phyloP scores from a whole-genome alignment of 2,113 vertebrate species.

The Phainopepla nitens region DNA sequence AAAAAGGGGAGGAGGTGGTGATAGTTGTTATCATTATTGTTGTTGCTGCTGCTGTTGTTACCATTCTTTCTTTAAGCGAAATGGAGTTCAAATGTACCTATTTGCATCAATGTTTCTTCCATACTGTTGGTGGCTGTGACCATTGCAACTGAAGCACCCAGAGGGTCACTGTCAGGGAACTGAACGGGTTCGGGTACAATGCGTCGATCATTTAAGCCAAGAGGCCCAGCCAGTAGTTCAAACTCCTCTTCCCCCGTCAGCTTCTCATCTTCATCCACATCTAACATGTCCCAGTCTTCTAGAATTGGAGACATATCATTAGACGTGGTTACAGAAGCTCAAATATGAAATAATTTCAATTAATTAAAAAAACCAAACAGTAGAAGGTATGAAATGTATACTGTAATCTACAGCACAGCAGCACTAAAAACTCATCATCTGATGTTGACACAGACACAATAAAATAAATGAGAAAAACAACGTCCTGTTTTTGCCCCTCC shows the following conservation, averaged over 20 bases:
- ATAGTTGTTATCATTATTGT: too few relatives aligned
- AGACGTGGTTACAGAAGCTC: neutral
- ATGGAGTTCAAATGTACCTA: conserved; percentile 72
- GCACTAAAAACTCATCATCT: neutral
- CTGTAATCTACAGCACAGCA: neutral
- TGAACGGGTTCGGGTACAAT: conserved; percentile 93
- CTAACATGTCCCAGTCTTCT: conserved; percentile 99
- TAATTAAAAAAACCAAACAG: neutral
- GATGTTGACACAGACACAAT: neutral
- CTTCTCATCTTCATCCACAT: conserved; percentile 93
- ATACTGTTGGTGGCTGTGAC: conserved; percentile 97
- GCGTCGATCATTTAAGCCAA: conserved; percentile 89
- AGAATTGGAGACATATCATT: neutral
- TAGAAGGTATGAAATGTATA: neutral
- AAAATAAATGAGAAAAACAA: neutral
- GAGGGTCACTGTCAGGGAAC: conserved; percentile 93
- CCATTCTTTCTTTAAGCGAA: neutral
- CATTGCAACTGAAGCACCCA: conserved; percentile 95
- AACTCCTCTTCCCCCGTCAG: conserved; percentile 96
- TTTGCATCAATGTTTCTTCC: conserved; percentile 96
- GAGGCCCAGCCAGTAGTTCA: conserved; percentile 88
- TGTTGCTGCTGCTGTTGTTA: neutral
- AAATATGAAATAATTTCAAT: neutral
- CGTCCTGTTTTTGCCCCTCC: neutral
- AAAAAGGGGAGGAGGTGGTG: neutral